Conservation (phyloP, 2,888 invertebrate species). For the Leucozona laternaria region DNA sequence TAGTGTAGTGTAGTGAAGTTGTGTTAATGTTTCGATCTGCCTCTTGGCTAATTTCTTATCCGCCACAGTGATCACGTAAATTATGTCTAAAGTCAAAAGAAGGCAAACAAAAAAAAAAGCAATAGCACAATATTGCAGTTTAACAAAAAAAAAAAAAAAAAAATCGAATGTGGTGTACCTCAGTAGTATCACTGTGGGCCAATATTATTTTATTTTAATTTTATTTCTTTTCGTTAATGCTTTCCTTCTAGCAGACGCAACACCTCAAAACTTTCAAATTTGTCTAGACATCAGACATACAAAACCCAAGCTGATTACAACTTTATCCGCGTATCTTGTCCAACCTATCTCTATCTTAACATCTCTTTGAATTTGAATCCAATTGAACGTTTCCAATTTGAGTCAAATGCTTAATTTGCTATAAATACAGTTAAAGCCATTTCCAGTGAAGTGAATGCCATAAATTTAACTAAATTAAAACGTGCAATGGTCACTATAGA, state of each 20-base stretch:
- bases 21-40: conserved; percentile 55
- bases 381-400: conserved; percentile 52
- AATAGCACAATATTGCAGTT: conserved; percentile 20
- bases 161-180: conserved; percentile 39
- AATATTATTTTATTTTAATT: conserved; percentile 21
- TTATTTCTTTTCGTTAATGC: conserved; percentile 7
- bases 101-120: conserved; percentile 40
- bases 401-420: conserved; percentile 70
- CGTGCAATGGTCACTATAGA: conserved; percentile 5
- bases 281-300: conserved; percentile 67
- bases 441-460: conserved; percentile 57
- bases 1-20: background rate
- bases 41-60: conserved; percentile 70
- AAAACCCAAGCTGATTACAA: conserved; percentile 63
- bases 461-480: conserved; percentile 64
- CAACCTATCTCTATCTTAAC: conserved; percentile 51
- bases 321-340: conserved; percentile 68
- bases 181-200: conserved; percentile 63
- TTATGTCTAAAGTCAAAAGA: conserved; percentile 57
- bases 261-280: conserved; percentile 76
- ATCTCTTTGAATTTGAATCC: conserved; percentile 33
- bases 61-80: conserved; percentile 72
- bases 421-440: conserved; percentile 71
- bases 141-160: background rate
- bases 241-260: conserved; percentile 66